Base-by-base conservation (phyloP, 2,888 invertebrate genomes). In the Nymphalis polychloros region DNA sequence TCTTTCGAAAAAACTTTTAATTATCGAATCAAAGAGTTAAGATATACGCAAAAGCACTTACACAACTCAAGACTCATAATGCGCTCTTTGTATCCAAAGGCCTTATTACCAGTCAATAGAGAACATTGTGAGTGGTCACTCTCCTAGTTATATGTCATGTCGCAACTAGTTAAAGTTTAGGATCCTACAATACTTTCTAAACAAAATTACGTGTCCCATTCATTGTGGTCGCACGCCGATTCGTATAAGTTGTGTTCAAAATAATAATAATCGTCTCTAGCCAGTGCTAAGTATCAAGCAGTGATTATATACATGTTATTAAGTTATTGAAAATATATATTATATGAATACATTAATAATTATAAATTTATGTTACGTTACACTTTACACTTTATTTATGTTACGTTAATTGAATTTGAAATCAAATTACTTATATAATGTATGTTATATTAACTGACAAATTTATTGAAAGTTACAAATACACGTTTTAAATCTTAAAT, bases 141-240 rank as follows among this genome's bases (percentile, higher is more conserved):
- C 55, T 16, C 46, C 53, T 55, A 64, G 52, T 64, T 35, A 62
- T 64, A 62, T 35, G 62, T 59, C 64, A 49, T 70, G 47, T 63
- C 64, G 64, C 53, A 70, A 70, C 53, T 47, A 49, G 57, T 53
- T 35, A 23, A 62, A 59, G 64, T 68, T 68, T 65, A 70, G 68
- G 68, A 68, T 71, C 50, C 65, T 50, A 50, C 65, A 19, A 59
- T 57, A 68, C 71, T 71, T 71, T 71, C 71, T 68, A 71, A 71
- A 68, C 68, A 65, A 68, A 65, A 68, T 53, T 65, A 68, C 71
- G 68, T 65, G 65, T 62, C 31, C 23, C 55, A 62, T 62, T 64
- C 67, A 63, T 71, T 71, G 68, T 65, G 63, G 31, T 63, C 65
- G 53, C 17, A 47, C 7, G 31, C 17, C 48, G 64, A 59, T 64